Evolutionary conservation across 2,888 invertebrate species (phyloP).

Genomic region (Chrysolina americana): DNA sequence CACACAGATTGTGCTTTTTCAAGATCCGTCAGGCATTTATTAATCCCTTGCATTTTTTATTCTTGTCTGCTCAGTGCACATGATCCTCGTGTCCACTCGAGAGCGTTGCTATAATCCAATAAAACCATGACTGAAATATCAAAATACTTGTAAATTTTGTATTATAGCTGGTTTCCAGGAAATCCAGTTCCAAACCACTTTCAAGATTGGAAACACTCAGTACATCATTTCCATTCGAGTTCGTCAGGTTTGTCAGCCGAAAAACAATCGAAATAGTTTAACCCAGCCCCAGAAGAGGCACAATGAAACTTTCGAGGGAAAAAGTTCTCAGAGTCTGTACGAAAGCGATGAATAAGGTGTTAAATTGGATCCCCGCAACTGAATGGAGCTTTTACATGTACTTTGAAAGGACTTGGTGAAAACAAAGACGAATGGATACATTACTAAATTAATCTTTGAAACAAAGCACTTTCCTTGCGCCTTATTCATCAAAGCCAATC

Average conservation of each 20-base stretch:
- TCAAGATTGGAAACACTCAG: background rate
- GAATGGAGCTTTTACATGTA: conserved; percentile 50
- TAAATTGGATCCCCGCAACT: conserved; percentile 49
- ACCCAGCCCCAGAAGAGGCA: conserved; percentile 13
- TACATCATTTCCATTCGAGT: background rate
- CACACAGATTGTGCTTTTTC: too few relatives aligned
- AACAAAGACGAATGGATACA: conserved; percentile 69
- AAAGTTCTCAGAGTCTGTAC: conserved; percentile 38
- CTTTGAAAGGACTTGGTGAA: conserved; percentile 59
- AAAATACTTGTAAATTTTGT: too few relatives aligned
- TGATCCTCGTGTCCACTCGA: too few relatives aligned
- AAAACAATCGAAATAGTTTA: conserved; percentile 25
- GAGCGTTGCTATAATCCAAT: too few relatives aligned
- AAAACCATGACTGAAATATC: too few relatives aligned
- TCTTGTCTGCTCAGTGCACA: too few relatives aligned
- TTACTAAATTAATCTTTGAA: conserved; percentile 69
- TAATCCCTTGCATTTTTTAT: too few relatives aligned
- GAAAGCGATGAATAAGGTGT: conserved; percentile 50
- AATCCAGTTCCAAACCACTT: background rate
- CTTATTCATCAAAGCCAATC: conserved; percentile 68
- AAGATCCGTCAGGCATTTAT: too few relatives aligned
- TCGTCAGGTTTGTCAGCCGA: conserved; percentile 6
- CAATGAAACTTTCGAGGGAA: conserved; percentile 29
- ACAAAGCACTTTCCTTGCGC: conserved; percentile 68
- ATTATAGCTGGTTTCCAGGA: background rate